A percentile compares a stretch with the other conserved stretches of the same genome.
Conservation (phyloP, 2,888 invertebrate genomes). For the Drosophila paramelanica region DNA sequence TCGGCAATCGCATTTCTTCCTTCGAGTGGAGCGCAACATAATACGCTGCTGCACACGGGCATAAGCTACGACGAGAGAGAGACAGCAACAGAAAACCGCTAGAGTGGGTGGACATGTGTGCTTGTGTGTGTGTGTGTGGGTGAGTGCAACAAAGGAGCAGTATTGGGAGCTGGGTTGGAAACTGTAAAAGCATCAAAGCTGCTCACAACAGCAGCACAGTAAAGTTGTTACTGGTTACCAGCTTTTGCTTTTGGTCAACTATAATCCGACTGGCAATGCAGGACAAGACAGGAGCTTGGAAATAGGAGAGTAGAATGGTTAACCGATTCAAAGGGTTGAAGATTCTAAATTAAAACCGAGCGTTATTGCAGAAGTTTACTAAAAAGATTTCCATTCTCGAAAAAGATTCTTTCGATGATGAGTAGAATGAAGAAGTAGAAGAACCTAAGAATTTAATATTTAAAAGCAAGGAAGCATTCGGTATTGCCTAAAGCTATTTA, state of each 20-base stretch:
- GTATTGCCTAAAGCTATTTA: too few species aligned
- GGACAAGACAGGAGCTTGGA: constrained; percentile 26
- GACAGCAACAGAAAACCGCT: constrained; percentile 1
- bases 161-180: constrained; percentile 26
- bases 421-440: background rate
- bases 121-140: constrained; percentile 25
- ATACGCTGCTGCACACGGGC: constrained; percentile 54
- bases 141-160: constrained; percentile 37
- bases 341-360: constrained; percentile 28
- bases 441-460: background rate
- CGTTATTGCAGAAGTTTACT: background rate
- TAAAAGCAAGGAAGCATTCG: too few species aligned
- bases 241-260: constrained; percentile 52
- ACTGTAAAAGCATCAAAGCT: constrained; percentile 56
- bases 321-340: constrained; percentile 6
- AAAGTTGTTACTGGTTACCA: constrained; percentile 44
- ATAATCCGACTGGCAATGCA: constrained; percentile 38
- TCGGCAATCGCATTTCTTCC: constrained; percentile 81
- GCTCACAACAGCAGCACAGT: constrained; percentile 31
- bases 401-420: background rate
- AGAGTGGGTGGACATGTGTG: constrained; percentile 15
- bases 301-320: constrained; percentile 22
- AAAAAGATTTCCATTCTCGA: background rate
- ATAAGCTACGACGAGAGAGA: constrained; percentile 41
- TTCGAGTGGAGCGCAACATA: constrained; percentile 75